phyloP scores from a whole-genome alignment of 2,113 vertebrate genomes.

The Apodemus sylvaticus region DNA sequence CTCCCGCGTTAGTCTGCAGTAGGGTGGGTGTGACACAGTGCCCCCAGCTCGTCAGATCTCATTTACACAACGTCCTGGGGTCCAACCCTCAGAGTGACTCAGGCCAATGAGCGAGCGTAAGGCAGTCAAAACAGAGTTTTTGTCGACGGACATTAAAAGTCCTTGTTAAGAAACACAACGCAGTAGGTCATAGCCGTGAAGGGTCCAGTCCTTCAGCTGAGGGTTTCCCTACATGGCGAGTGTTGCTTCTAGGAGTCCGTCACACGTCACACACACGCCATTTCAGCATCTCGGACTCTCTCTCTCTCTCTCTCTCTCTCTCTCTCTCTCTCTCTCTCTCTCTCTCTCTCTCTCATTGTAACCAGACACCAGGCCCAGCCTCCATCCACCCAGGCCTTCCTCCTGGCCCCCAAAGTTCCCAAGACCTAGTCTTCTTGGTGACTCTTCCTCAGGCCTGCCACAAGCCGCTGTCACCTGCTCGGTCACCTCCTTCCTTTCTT shows the following conservation, averaged over 20 bases:
- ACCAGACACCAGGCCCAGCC: not conserved
- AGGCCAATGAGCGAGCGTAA: not conserved
- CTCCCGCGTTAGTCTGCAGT: constrained; percentile 47
- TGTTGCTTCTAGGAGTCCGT: not conserved
- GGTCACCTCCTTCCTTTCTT: not conserved
- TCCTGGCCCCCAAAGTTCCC: not conserved
- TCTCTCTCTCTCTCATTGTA: not conserved
- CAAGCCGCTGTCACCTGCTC: not conserved
- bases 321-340: too few species aligned
- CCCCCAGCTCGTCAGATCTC: constrained; percentile 77
- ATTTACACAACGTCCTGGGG: constrained; percentile 64
- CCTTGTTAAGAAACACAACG: not conserved
- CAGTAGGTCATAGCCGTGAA: not conserved
- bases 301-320: too few species aligned
- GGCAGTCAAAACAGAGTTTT: constrained; percentile 25
- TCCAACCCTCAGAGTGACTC: constrained; percentile 65
- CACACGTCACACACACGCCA: accelerated
- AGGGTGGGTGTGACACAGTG: not conserved
- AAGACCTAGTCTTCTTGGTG: not conserved
- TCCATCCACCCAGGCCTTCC: accelerated
- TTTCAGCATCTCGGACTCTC: not conserved
- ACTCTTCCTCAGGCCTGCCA: not conserved
- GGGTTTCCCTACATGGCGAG: not conserved
- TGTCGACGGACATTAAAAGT: not conserved
- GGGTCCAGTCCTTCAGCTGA: not conserved